Evolutionary conservation across 2,113 vertebrate genomes (phyloP), one percentile per base, ranked within the genome.

Genomic region (Labeo catla): DNA sequence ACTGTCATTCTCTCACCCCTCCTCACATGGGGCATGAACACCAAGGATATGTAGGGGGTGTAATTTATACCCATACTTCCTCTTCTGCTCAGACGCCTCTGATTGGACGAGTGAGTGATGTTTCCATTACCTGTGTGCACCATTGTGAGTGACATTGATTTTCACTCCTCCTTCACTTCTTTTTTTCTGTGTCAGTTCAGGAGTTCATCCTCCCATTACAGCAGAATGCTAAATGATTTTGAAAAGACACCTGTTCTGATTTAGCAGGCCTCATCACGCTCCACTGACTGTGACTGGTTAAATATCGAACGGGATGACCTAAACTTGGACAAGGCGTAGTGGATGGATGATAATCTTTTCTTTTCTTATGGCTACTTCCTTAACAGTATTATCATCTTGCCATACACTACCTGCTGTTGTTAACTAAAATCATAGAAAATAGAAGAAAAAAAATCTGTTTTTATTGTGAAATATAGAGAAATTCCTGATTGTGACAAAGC

Each of bases 51-150:
- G 21, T 65, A 83, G n/a, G 76, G 81, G 39, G 36, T 52, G 52
- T 86, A 72, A 86, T 89, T 83, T 87, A 86, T 89, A 83, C 81
- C 23, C 66, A 19, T 54, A 76, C 74, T 63, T 84, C 61, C 76
- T 78, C 49, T 77, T 77, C 83, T 45, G 47, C 84, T 84, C 76
- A 63, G 86, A 45, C 72, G 34, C 43, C 57, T 89, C 80, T 86
- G 88, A 90, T 91, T 89, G 86, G 87, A 85, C 52, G 36, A 78
- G 39, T 90, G 89, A 89, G 59, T 91, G 91, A 89, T 89, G 86
- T 85, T 87, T 89, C 88, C 70, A 88, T 88, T 89, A 87, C 57
- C 76, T 79, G 45, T n/a, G 65, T 49, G 43, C 59, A n/a, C 74
- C 84, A 61, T 86, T 68, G 15, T 87, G 88, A 87, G 77, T 89